A percentile compares a stretch with the other conserved stretches of the same genome.
Evolutionary conservation across 2,888 invertebrate genomes (phyloP).

Genomic region (Timema podura): DNA sequence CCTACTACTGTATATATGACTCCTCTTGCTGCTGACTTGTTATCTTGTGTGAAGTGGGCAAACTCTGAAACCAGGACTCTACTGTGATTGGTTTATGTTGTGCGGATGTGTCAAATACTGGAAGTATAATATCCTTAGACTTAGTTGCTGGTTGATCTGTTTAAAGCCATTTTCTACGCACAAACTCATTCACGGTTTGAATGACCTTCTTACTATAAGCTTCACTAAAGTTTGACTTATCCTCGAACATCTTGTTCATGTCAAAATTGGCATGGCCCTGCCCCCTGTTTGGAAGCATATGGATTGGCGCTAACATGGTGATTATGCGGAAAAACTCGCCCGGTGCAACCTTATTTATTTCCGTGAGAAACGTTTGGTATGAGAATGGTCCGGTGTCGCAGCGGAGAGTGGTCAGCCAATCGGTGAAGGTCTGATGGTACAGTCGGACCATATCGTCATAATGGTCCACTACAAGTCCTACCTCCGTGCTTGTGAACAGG

Average conservation of each 20-base stretch:
- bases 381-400: constrained; percentile 36
- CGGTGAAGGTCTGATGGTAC: constrained; percentile 51
- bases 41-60: too few species aligned
- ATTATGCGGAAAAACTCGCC: neutral
- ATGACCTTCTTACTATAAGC: neutral
- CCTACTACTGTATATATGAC: too few species aligned
- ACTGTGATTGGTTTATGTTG: too few species aligned
- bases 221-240: neutral
- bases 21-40: too few species aligned
- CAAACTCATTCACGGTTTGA: neutral
- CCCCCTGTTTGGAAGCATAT: too few species aligned
- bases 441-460: constrained; percentile 48
- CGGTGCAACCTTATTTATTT: constrained; percentile 9
- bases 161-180: neutral
- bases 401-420: constrained; percentile 43
- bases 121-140: too few species aligned
- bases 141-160: neutral
- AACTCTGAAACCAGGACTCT: too few species aligned
- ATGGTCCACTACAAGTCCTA: constrained; percentile 45
- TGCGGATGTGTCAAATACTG: too few species aligned
- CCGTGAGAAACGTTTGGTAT: neutral
- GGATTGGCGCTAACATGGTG: neutral
- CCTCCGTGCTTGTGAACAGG: constrained; percentile 51
- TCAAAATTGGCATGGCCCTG: too few species aligned
- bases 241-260: neutral